These are phyloP conservation scores for Bryconaethiops microstoma DNA, from an alignment of 2,797 vertebrate species.

Conservation along the genomic window DNA sequence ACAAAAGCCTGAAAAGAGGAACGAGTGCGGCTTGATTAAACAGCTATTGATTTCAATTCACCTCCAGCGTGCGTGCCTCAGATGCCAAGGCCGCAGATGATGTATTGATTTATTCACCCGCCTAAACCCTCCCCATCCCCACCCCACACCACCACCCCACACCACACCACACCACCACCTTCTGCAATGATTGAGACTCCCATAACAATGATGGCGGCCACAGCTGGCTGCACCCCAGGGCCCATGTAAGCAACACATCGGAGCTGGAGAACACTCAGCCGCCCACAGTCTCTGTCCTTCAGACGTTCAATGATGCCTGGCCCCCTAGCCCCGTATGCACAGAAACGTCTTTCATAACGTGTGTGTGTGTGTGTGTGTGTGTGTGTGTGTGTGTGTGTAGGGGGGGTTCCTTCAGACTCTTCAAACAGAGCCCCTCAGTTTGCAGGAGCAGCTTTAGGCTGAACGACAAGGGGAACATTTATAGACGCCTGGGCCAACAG, in stretches of 20 bases:
- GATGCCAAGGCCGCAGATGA: slow-evolving; percentile 51
- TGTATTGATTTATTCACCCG: slow-evolving; percentile 57
- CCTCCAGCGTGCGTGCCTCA: slow-evolving; percentile 29
- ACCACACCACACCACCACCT: slow-evolving; percentile 29
- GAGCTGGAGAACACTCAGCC: slow-evolving; percentile 52
- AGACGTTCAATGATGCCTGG: slow-evolving; percentile 69
- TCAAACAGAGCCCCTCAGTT: slow-evolving; percentile 44
- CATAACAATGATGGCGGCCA: slow-evolving; percentile 64
- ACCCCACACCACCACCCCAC: too few species aligned
- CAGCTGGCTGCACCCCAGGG: slow-evolving; percentile 58
- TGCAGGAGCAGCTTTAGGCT: slow-evolving; percentile 23
- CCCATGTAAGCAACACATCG: slow-evolving; percentile 56
- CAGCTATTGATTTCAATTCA: slow-evolving; percentile 53
- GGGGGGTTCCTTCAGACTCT: background rate
- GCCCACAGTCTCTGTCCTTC: slow-evolving; percentile 72
- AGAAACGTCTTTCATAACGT: slow-evolving; percentile 40
- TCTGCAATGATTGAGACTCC: slow-evolving; percentile 53
- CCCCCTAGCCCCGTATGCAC: slow-evolving; percentile 35
- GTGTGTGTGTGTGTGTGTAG: too few species aligned
- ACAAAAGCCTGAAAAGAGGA: slow-evolving; percentile 9
- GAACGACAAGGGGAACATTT: slow-evolving; percentile 38
- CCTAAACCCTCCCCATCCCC: too few species aligned
- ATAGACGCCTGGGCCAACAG: slow-evolving; percentile 22
- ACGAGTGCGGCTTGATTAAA: slow-evolving; percentile 48
- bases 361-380: too few species aligned